Base-by-base conservation (phyloP, 2,888 invertebrate genomes). In the Pollenia labialis region DNA sequence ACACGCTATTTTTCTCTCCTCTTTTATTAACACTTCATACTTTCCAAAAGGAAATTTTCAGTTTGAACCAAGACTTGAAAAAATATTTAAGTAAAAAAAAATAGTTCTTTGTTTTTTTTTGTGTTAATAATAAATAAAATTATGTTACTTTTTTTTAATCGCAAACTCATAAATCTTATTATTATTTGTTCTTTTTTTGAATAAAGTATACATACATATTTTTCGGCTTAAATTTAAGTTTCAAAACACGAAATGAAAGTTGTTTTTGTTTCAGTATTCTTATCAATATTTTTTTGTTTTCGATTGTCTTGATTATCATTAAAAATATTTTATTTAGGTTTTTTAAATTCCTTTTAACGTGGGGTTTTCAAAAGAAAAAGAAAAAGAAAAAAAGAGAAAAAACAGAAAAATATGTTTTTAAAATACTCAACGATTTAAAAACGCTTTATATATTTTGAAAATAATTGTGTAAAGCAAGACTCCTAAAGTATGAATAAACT, bases 221-320 rank as follows among this genome's bases (percentile, higher is more conserved):
- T 64, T 48, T 71, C 18, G 50, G 16, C 48, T 71, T 58, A 44
- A 77, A 83, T 77, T 83, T 56, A 77, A 66, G 71, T 83, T 83
- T 83, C 77, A 72, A 83, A 77, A 77, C 83, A 83, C 77, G 83
- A 83, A 83, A 83, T 72, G 77, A 83, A 83, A 83, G 83, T 77
- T 77, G 64, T 81, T 80, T 66, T 14, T 52, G 42, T 52, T 52
- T 48, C 48, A 52, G n/a, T 71, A 16, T 40, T 72, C 74, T 74
- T 74, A 23, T 32, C 23, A 44, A 16, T 14, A 23, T 18, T 74
- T 58, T 66, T 23, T 66, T 10, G 6, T 80, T 72, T 79, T 50
- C 10, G 42, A 1, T 74, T 44, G 62, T 42, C 40, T 76, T 56
- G 62, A 50, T 50, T 84, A 23, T 32, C 18, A 52, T 58, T 14